Conservation (phyloP, 2,113 vertebrate genomes). For the Actinemys pallida region DNA sequence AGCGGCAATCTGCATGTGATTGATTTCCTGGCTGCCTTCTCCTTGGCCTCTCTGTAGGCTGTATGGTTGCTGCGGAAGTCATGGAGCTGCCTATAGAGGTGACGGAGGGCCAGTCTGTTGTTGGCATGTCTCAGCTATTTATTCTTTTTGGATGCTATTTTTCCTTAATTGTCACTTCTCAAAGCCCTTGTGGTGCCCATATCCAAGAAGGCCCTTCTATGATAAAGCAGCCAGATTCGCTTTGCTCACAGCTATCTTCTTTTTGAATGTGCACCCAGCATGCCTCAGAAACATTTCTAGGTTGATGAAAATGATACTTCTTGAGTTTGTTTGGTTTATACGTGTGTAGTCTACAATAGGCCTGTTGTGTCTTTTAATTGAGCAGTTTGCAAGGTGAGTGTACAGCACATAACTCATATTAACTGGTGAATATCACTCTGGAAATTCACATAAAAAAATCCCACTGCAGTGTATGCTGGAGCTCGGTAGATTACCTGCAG, state of each 20-base stretch:
- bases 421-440: not conserved
- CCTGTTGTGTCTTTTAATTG: not conserved
- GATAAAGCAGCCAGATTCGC: constrained; percentile 14
- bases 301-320: not conserved
- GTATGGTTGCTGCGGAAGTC: not conserved
- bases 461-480: not conserved
- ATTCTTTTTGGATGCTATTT: not conserved
- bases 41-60: not conserved
- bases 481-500: not conserved
- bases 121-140: not conserved
- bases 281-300: not conserved
- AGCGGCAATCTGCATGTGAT: not conserved
- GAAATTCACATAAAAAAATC: not conserved
- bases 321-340: not conserved
- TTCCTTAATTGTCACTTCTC: not conserved
- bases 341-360: not conserved
- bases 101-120: not conserved
- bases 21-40: not conserved
- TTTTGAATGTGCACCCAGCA: not conserved
- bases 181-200: not conserved
- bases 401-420: not conserved
- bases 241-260: constrained; percentile 1
- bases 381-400: not conserved
- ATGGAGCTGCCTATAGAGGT: not conserved
- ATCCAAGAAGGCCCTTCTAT: constrained; percentile 24